Percentiles rank a stretch among this genome's conserved stretches.
Conservation (phyloP, 2,797 vertebrate species). For the Megaceryle alcyon region DNA sequence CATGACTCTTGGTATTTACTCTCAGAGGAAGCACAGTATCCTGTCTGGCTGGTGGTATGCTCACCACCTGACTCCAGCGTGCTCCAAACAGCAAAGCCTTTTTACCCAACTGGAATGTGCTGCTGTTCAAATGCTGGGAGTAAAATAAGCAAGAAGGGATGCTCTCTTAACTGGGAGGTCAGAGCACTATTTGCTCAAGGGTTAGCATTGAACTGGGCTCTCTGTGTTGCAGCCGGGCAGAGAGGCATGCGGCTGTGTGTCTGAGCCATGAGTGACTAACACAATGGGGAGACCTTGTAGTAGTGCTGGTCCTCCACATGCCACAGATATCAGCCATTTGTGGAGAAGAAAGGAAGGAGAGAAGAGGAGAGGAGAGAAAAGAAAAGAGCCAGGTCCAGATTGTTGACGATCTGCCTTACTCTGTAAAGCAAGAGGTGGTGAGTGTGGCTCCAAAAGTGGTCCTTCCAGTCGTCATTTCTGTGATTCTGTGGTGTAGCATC, state of each 20-base stretch:
- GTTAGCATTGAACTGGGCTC: background rate
- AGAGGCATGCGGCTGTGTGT: background rate
- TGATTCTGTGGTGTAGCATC: background rate
- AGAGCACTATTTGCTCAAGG: background rate
- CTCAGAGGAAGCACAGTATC: constrained; percentile 72
- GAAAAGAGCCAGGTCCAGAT: background rate
- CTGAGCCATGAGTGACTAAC: background rate
- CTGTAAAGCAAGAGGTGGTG: background rate
- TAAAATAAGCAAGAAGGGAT: constrained; percentile 56
- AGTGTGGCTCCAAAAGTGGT: background rate
- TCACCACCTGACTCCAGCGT: constrained; percentile 60
- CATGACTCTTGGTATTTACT: constrained; percentile 55
- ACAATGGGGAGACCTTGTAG: background rate
- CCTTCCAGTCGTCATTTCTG: background rate
- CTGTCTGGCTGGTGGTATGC: constrained; percentile 67
- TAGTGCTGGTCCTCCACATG: background rate
- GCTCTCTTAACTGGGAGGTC: constrained; percentile 27
- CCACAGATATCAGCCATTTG: background rate
- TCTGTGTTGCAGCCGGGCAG: background rate
- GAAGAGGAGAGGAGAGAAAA: too few relatives aligned
- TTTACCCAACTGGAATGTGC: constrained; percentile 58
- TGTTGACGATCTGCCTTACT: background rate
- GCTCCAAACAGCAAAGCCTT: constrained; percentile 58
- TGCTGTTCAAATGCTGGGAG: constrained; percentile 31
- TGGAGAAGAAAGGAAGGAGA: background rate